phyloP scores from a whole-genome alignment of 2,888 invertebrate genomes.

The Epirrhoe tristata region DNA sequence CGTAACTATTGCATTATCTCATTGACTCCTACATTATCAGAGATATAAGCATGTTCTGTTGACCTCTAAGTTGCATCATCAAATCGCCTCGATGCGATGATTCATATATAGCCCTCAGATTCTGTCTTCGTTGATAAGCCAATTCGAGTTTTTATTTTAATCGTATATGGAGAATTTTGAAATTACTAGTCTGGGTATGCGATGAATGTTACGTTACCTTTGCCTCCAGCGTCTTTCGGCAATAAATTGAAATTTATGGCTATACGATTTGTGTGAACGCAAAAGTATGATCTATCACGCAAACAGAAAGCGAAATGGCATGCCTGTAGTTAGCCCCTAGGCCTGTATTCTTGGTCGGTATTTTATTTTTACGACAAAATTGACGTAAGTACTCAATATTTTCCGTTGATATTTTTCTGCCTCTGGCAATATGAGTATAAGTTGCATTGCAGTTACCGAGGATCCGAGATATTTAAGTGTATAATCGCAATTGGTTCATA shows the following conservation, averaged over 20 bases:
- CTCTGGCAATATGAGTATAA: too few species aligned
- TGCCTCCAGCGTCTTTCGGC: constrained; percentile 23
- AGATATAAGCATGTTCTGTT: constrained; percentile 35
- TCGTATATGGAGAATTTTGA: constrained; percentile 22
- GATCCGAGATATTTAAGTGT: too few species aligned
- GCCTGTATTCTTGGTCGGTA: constrained; percentile 1
- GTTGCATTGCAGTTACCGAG: too few species aligned
- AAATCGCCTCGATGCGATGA: constrained; percentile 30
- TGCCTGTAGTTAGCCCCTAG: constrained; percentile 6
- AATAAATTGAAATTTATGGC: constrained; percentile 23
- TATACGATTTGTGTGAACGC: constrained; percentile 14
- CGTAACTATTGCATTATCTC: constrained; percentile 27
- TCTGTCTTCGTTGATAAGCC: constrained; percentile 20
- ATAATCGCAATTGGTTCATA: background rate
- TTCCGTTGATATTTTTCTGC: background rate
- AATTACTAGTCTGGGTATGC: constrained; percentile 16
- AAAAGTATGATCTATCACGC: constrained; percentile 30
- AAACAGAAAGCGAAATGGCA: constrained; percentile 23
- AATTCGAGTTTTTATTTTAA: constrained; percentile 23
- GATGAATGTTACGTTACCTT: constrained; percentile 24
- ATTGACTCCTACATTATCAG: constrained; percentile 39
- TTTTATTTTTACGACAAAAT: constrained; percentile 7
- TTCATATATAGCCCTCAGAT: constrained; percentile 30
- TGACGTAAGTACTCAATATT: background rate
- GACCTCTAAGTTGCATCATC: constrained; percentile 45